Conservation (phyloP, 1,140 invertebrate genomes). For the Littorina saxatilis region DNA sequence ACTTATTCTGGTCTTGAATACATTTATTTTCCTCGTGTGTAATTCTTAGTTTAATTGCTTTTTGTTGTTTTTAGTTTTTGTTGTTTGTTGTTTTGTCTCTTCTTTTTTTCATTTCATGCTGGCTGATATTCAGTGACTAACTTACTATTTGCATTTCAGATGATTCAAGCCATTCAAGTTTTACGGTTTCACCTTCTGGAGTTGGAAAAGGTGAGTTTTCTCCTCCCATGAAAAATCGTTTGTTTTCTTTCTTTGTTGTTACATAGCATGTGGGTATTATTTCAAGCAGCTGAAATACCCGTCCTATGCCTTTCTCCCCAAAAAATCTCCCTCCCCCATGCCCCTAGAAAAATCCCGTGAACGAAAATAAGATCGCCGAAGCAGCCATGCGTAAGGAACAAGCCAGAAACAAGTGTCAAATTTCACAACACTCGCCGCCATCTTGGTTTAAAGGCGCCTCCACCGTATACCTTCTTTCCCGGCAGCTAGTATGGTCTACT, state of each 20-base stretch:
- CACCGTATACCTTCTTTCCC: background rate
- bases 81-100: background rate
- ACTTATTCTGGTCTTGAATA: background rate
- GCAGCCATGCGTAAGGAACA: conserved; percentile 15
- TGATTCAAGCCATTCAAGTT: conserved; percentile 99
- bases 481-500: no score
- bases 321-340: no score
- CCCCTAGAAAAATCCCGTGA: background rate
- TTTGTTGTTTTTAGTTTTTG: background rate
- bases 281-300: no score
- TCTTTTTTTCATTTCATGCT: background rate
- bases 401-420: conserved; percentile 19
- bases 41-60: background rate
- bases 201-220: conserved; percentile 98
- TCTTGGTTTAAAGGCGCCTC: conserved; percentile 1
- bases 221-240: background rate
- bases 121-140: background rate
- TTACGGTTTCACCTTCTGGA: conserved; percentile 99
- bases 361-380: conserved; percentile 22
- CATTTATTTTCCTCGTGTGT: background rate
- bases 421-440: conserved; percentile 25
- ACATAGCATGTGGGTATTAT: background rate
- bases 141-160: conserved; percentile 85
- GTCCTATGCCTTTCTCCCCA: no score
- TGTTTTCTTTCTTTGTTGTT: background rate